These are phyloP conservation scores for Leucoraja ocellata DNA, from an alignment of 2,797 vertebrate genomes.

Conservation along the genomic window DNA sequence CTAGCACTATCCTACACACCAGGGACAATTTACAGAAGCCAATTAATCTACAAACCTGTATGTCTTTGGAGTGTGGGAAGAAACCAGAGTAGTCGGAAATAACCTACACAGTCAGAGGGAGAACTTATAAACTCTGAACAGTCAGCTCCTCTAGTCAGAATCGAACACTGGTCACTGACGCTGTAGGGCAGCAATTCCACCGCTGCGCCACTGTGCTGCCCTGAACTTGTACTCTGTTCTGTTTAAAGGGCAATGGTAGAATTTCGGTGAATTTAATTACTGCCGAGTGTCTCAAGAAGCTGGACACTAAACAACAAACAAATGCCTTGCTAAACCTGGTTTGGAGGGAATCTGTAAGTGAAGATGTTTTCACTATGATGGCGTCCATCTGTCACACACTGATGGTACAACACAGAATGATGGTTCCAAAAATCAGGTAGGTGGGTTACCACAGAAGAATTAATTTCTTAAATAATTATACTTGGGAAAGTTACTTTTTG, in stretches of 20 bases:
- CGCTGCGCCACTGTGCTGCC: too few relatives aligned
- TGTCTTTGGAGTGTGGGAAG: too few relatives aligned
- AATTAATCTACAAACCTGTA: too few relatives aligned
- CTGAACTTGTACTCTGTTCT: background rate
- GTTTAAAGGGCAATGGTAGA: slow-evolving; percentile 70
- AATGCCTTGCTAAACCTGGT: slow-evolving; percentile 85
- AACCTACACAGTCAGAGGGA: too few relatives aligned
- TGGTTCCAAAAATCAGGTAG: slow-evolving; percentile 96
- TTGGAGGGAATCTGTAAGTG: slow-evolving; percentile 90
- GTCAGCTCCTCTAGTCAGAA: too few relatives aligned
- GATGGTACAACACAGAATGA: slow-evolving; percentile 96
- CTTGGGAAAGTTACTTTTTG: background rate
- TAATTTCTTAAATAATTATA: background rate
- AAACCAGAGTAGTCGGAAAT: too few relatives aligned
- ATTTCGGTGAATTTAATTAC: slow-evolving; percentile 82
- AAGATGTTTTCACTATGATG: slow-evolving; percentile 93
- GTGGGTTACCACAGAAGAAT: slow-evolving; percentile 29
- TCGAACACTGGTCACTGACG: too few relatives aligned
- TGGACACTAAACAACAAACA: slow-evolving; percentile 93
- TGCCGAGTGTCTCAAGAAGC: slow-evolving; percentile 84
- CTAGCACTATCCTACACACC: too few relatives aligned
- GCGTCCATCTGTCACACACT: slow-evolving; percentile 92
- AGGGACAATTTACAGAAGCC: too few relatives aligned
- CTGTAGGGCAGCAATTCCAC: too few relatives aligned
- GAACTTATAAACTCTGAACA: too few relatives aligned